A percentile compares a stretch with the other conserved stretches of the same genome.
Conservation (phyloP, 2,888 invertebrate species). For the Aphodius sticticus region DNA sequence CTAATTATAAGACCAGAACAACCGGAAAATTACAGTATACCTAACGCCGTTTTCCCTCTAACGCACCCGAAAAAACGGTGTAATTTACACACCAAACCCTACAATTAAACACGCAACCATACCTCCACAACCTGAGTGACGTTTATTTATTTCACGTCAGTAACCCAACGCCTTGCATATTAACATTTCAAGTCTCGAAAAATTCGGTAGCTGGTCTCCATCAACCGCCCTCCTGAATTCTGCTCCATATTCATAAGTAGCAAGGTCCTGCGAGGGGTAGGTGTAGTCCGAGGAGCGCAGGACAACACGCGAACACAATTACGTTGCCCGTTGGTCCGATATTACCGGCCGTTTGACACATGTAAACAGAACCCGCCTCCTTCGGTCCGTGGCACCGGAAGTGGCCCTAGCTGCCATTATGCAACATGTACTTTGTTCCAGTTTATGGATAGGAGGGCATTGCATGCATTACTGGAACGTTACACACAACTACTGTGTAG, state of each 20-base stretch:
- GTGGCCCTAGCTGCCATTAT: slow-evolving; percentile 44
- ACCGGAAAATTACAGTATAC: neutral
- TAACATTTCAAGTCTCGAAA: neutral
- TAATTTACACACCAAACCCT: neutral
- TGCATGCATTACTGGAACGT: slow-evolving; percentile 21
- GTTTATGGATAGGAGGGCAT: slow-evolving; percentile 29
- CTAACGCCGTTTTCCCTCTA: neutral
- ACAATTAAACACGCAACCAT: neutral
- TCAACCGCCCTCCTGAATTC: too few relatives aligned
- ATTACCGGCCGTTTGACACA: slow-evolving; percentile 43
- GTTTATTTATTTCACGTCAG: neutral
- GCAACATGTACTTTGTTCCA: slow-evolving; percentile 38
- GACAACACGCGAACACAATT: slow-evolving; percentile 43
- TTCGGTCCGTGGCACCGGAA: slow-evolving; percentile 40
- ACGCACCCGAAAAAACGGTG: neutral
- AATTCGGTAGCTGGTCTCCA: neutral
- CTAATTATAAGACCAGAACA: neutral
- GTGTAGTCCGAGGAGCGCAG: slow-evolving; percentile 19
- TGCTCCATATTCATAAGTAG: slow-evolving; percentile 19
- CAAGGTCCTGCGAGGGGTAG: slow-evolving; percentile 12
- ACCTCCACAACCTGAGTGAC: neutral
- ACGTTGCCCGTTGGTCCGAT: slow-evolving; percentile 41
- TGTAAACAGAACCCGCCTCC: slow-evolving; percentile 46
- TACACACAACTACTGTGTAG: neutral
- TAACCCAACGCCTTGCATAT: neutral